Base-by-base conservation (phyloP, 2,797 vertebrate species). In the Lutjanus argentimaculatus region DNA sequence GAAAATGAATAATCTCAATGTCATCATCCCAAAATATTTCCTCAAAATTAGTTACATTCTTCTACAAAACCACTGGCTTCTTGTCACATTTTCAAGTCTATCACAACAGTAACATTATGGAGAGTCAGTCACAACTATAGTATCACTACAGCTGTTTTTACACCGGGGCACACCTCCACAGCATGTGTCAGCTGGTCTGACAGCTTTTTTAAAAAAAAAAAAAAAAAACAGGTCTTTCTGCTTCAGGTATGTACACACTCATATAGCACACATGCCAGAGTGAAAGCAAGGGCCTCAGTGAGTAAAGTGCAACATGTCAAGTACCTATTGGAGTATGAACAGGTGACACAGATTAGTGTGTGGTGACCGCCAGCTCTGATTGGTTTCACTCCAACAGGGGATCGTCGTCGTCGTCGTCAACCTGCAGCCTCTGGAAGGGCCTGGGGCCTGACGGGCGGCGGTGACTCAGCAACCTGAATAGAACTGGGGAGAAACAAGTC, bases 391-490 rank as follows among this genome's bases (percentile, higher is more conserved):
- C 96, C 66, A 98, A 93, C 88, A 99, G 88, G 52, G 96, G 96
- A 17, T 97, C 95, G 0, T 94, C 92, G 0, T 97, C 97, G 0
- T 97, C 97, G 0, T 95, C 95, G 9, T 88, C 96, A 0, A 97
- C 79, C 72, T 96, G 94, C 21, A 99, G 96, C 22, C 97, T 95
- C 52, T 95, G 95, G 79, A 98, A 98, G 0, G 95, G 91, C 6
- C 62, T 92, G 0, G 93, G 49, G 0, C 82, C 62, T 0, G 84
- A 76, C 0, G 12, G 17, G 0, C 74, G 73, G 57, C 92, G 95
- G 7, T 81, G 89, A 75, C 94, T 96, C 68, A 95, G 85, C 46
- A 95, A 76, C 66, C 95, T 89, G 67, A 98, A 94, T 7, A 94
- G 62, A 72, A 91, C 94, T 95, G 80, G 62, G 17, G 36, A 53